Conservation (phyloP, 1,140 invertebrate genomes). For the Micrasema longulum region DNA sequence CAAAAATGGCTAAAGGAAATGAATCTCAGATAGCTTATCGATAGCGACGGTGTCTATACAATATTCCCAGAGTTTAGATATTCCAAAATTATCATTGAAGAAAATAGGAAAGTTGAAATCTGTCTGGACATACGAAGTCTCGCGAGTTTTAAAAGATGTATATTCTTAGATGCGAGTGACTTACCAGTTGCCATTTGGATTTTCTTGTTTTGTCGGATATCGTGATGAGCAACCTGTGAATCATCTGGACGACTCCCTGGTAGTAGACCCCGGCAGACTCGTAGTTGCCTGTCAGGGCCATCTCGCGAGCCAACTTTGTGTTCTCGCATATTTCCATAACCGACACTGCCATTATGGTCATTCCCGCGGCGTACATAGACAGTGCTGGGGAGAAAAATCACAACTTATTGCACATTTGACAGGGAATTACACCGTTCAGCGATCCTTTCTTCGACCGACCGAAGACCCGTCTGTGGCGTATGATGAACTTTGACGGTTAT, state of each 20-base stretch:
- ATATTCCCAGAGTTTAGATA: not conserved
- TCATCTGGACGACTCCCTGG: constrained; percentile 91
- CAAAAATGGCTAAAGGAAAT: constrained; percentile 34
- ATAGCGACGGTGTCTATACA: not conserved
- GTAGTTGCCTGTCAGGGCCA: constrained; percentile 95
- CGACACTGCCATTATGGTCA: constrained; percentile 84
- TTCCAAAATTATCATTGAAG: not conserved
- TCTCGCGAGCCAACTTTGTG: constrained; percentile 92
- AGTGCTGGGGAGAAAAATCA: constrained; percentile 39
- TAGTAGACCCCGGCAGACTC: constrained; percentile 95
- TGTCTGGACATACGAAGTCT: constrained; percentile 9
- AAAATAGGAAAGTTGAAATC: constrained; percentile 15
- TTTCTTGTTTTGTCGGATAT: constrained; percentile 85
- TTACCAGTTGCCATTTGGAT: constrained; percentile 90
- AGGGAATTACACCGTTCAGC: constrained; percentile 6
- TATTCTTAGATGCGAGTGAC: constrained; percentile 2
- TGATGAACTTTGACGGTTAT: constrained; percentile 43
- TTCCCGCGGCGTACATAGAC: constrained; percentile 67
- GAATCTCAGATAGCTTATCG: constrained; percentile 22
- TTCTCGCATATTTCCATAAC: constrained; percentile 92
- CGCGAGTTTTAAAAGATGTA: not conserved
- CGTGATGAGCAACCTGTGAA: constrained; percentile 84
- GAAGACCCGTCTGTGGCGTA: constrained; percentile 6
- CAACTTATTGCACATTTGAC: constrained; percentile 43
- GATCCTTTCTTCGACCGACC: constrained; percentile 27